Evolutionary conservation across 2,888 invertebrate species (phyloP).

Genomic region (Monoplex corrugatus): DNA sequence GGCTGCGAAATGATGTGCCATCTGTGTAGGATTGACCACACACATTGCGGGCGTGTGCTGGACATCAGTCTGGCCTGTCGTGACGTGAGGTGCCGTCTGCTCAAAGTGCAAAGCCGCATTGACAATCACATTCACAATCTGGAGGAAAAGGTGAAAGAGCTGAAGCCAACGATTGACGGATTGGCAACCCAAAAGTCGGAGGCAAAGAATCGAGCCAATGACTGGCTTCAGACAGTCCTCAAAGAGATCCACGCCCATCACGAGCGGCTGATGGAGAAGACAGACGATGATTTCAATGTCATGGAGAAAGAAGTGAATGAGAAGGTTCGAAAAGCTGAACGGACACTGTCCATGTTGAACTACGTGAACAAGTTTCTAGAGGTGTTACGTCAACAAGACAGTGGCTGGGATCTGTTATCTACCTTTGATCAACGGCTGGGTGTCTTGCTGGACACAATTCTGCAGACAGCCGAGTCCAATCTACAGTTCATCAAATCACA

Average conservation of each 20-base stretch:
- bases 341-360: neutral
- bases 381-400: conserved; percentile 33
- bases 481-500: neutral
- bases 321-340: neutral
- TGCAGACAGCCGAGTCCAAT: neutral
- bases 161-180: neutral
- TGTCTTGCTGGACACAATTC: neutral
- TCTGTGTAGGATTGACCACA: neutral
- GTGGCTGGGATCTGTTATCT: conserved; percentile 25
- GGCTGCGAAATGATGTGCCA: conserved; percentile 14
- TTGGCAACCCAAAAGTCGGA: neutral
- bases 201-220: neutral
- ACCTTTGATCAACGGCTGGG: conserved; percentile 11
- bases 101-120: conserved; percentile 10
- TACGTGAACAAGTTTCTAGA: conserved; percentile 21
- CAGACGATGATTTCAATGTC: neutral
- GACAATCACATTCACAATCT: conserved; percentile 1
- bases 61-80: conserved; percentile 21
- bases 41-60: conserved; percentile 31
- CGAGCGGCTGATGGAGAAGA: neutral
- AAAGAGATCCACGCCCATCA: neutral
- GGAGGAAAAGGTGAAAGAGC: neutral
- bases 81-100: conserved; percentile 27
- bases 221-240: neutral
- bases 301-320: neutral